Evolutionary conservation across 1,140 invertebrate species (phyloP), one percentile per base, ranked within the genome.

Genomic region (Habropoda laboriosa): DNA sequence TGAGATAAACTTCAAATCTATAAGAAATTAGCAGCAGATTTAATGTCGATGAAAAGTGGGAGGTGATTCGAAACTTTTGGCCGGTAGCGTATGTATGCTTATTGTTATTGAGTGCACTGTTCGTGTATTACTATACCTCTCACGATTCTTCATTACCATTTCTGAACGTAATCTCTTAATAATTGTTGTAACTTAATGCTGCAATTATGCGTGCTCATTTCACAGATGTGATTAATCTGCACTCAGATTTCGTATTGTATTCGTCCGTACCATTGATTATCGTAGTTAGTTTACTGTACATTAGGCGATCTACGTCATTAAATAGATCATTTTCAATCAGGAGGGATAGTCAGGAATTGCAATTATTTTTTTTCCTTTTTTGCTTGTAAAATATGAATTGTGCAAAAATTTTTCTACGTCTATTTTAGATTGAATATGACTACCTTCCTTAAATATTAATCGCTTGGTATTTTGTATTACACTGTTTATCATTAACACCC

Each of bases 101-200:
- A 45, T 47, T 72, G 49, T 45, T 77, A 60, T 32, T 60, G 53
- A 76, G 60, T 70, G 86, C 75, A 81, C 82, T 76, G 49, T 73
- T 81, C 71, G 60, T 60, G 10, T 78, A 27, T 27, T 78, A 49
- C 6, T 21, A 70, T 68, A 72, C 49, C 61, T 75, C n/a, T 66
- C 79, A 82, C 70, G 24, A 51, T 64, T 73, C 57, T 66, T 30
- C 55, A 49, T 51, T 57, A 47, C 58, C 55, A 73, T 60, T 72
- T 51, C 57, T 72, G 51, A 55, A 63, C 32, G 55, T 83, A 85
- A 72, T 45, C 42, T 77, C 40, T 73, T 63, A 68, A 76, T 80
- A 61, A 77, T 81, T 21, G 78, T 40, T 85, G 47, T 80, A 53
- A 83, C 60, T 77, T 85, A 73, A 27, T 74, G 49, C 68, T 85